Percentiles rank a stretch among this genome's conserved stretches.
These are phyloP conservation scores for Chromobotia macracanthus DNA, from an alignment of 2,797 vertebrate genomes.

Conservation along the genomic window DNA sequence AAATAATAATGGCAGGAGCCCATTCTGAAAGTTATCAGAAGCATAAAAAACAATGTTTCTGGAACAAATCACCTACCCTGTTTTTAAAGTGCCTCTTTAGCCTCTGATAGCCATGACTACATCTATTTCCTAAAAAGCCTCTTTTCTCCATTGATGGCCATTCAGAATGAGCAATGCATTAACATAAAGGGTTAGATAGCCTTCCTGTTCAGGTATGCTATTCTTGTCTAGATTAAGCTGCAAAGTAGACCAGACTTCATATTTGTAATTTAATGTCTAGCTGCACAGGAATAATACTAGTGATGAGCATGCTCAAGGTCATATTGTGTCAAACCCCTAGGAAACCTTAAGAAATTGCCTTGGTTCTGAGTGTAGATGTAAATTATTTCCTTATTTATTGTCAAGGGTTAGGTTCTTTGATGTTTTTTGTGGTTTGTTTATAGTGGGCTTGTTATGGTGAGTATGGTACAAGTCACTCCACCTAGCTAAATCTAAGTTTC, in stretches of 20 bases:
- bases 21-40: no score
- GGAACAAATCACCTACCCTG: no score
- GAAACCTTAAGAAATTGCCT: not conserved
- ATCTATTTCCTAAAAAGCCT: not conserved
- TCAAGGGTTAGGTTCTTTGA: not conserved
- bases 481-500: not conserved
- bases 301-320: not conserved
- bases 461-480: not conserved
- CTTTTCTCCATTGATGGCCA: no score
- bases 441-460: not conserved
- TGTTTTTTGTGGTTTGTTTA: not conserved
- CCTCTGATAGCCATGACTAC: no score
- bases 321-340: not conserved
- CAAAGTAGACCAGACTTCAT: not conserved
- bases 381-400: not conserved
- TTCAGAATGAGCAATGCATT: no score
- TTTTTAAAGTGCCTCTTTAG: no score
- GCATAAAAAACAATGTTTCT: no score
- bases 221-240: not conserved
- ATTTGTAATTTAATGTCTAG: not conserved
- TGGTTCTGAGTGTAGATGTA: not conserved
- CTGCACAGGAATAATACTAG: not conserved
- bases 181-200: not conserved
- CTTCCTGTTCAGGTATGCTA: not conserved
- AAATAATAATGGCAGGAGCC: no score